Percentiles rank a stretch among this genome's conserved stretches.
phyloP scores from a whole-genome alignment of 2,113 vertebrate species.

The Otolemur garnettii region DNA sequence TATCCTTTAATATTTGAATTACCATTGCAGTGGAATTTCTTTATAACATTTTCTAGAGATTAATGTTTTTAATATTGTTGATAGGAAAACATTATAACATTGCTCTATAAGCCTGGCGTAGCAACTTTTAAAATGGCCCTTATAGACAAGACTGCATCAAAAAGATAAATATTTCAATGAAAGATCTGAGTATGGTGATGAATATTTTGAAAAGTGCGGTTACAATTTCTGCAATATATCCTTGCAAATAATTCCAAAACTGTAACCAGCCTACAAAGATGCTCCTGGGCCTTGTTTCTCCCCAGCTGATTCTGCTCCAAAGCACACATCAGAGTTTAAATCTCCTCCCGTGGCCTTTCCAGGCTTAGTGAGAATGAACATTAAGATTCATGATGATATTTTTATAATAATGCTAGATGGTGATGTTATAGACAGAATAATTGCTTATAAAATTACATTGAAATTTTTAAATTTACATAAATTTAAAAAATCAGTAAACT shows the following conservation, averaged over 20 bases:
- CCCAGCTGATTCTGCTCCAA: conserved; percentile 26
- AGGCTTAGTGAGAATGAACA: conserved; percentile 40
- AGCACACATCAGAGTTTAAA: conserved; percentile 9
- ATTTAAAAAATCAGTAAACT: conserved; percentile 27
- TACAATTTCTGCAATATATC: conserved; percentile 50
- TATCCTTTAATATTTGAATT: conserved; percentile 79
- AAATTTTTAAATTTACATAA: conserved; percentile 3
- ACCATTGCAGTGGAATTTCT: conserved; percentile 55
- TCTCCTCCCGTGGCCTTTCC: conserved; percentile 19
- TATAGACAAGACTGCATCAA: conserved; percentile 56
- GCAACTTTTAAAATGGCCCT: conserved; percentile 66
- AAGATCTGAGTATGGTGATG: conserved; percentile 64
- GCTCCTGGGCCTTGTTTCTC: neutral
- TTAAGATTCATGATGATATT: conserved; percentile 14
- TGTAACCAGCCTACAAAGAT: neutral
- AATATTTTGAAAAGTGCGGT: conserved; percentile 65
- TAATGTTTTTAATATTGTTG: conserved; percentile 74
- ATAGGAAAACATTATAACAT: conserved; percentile 62
- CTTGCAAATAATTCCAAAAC: conserved; percentile 52
- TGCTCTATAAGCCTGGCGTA: conserved; percentile 50
- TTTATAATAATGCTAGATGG: conserved; percentile 43
- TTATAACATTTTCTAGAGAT: conserved; percentile 69
- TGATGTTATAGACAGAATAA: conserved; percentile 15
- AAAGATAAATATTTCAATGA: conserved; percentile 48
- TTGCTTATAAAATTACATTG: conserved; percentile 18